Evolutionary conservation across 1,140 invertebrate genomes (phyloP).

Genomic region (Drosophila sproati): DNA sequence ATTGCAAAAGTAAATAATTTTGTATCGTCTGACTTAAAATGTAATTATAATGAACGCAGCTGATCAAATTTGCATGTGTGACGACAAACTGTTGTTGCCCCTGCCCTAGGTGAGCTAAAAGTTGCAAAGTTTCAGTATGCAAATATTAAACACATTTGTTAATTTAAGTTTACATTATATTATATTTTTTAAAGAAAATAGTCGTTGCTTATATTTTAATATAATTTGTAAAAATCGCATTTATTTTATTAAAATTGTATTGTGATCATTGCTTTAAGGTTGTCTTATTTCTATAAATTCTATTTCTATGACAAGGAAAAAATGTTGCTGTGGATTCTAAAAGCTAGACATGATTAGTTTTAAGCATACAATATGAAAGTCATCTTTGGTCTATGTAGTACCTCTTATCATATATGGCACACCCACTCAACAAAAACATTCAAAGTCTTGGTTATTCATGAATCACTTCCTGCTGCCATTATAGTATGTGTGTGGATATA

Average conservation of each 20-base stretch:
- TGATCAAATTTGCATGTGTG: conserved; percentile 2
- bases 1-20: conserved; percentile 9
- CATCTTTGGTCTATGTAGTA: conserved; percentile 1
- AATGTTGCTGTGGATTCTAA: background rate
- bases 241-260: no score
- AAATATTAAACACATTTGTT: background rate
- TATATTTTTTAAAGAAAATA: no score
- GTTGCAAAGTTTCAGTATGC: background rate
- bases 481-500: background rate
- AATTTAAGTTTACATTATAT: no score
- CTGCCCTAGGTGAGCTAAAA: no score
- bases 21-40: background rate
- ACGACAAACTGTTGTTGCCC: background rate
- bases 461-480: conserved; percentile 35
- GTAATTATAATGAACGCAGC: background rate
- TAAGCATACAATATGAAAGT: conserved; percentile 1
- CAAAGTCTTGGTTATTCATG: conserved; percentile 13
- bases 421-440: conserved; percentile 6
- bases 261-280: no score
- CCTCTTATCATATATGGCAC: conserved; percentile 13
- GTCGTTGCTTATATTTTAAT: no score
- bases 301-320: no score
- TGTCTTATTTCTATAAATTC: no score
- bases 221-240: no score
- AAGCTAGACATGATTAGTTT: background rate